Base-by-base conservation (phyloP, 2,113 vertebrate species). In the Lophochroa leadbeateri region DNA sequence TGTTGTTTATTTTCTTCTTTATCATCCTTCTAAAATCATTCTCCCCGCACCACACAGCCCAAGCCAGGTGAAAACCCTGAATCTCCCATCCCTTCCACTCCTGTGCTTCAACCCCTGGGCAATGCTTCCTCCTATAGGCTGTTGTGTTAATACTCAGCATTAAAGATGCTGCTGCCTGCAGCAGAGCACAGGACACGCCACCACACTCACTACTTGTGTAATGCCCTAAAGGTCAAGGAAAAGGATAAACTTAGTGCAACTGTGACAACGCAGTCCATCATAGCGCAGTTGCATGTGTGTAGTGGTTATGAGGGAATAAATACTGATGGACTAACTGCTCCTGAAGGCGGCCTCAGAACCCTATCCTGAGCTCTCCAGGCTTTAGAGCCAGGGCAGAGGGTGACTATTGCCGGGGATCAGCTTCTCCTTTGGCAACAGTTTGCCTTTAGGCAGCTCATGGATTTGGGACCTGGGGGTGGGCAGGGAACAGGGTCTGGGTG, bases 161-260 rank as follows among this genome's bases (percentile, higher is more conserved):
- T 4, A 5, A 53, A 27, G 37, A 7, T 1, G 5, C 41, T 4
- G 33, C 55, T 20, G 57, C 41, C 37, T 24, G 41, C 47, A 46
- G 61, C 61, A 13, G 39, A 28, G 19, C 27, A 9, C 3, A 4
- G 43, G 35, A 6, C 33, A 4, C 33, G 41, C 37, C 17, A 4
- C 28, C 2, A 1, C 28, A 2, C 7, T 6, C 14, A 2, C 10
- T 12, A 1, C 47, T 57, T 8, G 8, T 6, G 6, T 6, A 18
- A 35, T 7, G n/a, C 46, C 58, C 24, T 29, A 41, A 70, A 88
- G 28, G 61, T 13, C n/a, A 20, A 43, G 19, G 57, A 14, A 46
- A 70, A 71, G 15, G 55, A 50, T 33, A 35, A 87, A 47, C 5
- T 4, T 31, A 7, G 16, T 0, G 24, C 23, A 31, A 8, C 47